phyloP scores from a whole-genome alignment of 2,797 vertebrate genomes.

The Microctenopoma lineatum region DNA sequence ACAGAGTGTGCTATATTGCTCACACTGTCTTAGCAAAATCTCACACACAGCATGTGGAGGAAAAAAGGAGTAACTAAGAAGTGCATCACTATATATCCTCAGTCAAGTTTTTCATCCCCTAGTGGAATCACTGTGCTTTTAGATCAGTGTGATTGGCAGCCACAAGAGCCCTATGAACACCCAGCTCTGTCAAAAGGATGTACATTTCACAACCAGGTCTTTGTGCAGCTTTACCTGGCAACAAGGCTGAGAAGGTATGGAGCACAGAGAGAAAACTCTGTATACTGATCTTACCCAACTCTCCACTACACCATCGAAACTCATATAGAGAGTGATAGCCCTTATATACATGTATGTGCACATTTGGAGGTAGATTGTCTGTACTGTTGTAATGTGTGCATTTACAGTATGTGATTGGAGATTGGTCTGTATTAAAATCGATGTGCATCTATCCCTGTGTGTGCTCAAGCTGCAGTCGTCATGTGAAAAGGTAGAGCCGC shows the following conservation, averaged over 20 bases:
- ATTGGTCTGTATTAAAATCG: constrained; percentile 25
- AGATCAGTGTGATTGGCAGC: constrained; percentile 66
- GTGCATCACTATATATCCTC: constrained; percentile 30
- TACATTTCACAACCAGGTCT: constrained; percentile 60
- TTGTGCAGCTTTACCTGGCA: constrained; percentile 64
- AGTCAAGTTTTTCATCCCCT: constrained; percentile 54
- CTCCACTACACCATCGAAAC: constrained; percentile 28
- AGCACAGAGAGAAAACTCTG: constrained; percentile 35
- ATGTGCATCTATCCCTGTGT: constrained; percentile 19
- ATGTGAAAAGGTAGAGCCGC: constrained; percentile 43
- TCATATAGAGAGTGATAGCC: constrained; percentile 40
- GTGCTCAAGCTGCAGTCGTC: constrained; percentile 22
- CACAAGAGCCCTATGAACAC: constrained; percentile 56
- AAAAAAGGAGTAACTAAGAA: constrained; percentile 15
- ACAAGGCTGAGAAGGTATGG: constrained; percentile 49
- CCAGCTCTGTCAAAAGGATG: constrained; percentile 60
- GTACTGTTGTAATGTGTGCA: constrained; percentile 21
- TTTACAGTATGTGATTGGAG: constrained; percentile 10
- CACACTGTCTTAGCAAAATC: constrained; percentile 10
- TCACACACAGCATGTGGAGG: constrained; percentile 45
- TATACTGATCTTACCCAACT: constrained; percentile 47
- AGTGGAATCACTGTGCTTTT: constrained; percentile 50
- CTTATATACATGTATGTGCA: constrained; percentile 30
- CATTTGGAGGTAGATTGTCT: constrained; percentile 34
- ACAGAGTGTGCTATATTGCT: too few relatives aligned